Percentiles rank a stretch among this genome's conserved stretches.
phyloP scores from a whole-genome alignment of 2,113 vertebrate species.

The Aplodontia rufa region DNA sequence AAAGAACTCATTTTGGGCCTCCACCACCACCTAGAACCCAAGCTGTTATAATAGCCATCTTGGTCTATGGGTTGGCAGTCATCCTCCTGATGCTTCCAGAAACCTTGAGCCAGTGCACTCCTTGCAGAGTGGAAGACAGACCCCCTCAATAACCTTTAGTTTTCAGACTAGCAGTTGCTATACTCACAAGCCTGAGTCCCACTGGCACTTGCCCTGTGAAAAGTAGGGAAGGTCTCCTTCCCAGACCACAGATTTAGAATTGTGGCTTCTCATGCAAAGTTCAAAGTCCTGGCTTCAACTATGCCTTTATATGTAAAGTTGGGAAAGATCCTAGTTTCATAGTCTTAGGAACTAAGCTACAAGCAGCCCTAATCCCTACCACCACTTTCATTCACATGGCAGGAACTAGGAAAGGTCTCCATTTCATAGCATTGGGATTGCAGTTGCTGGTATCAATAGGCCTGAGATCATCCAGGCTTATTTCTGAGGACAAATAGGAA shows the following conservation, averaged over 20 bases:
- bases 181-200: background rate
- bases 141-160: background rate
- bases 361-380: background rate
- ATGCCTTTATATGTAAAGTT: background rate
- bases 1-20: background rate
- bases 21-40: background rate
- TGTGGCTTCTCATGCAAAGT: background rate
- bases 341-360: background rate
- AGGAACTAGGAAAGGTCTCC: background rate
- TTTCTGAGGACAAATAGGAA: background rate
- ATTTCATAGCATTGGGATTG: background rate
- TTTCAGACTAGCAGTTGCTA: background rate
- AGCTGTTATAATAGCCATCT: background rate
- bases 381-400: background rate
- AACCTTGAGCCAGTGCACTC: too few species aligned
- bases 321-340: too few species aligned
- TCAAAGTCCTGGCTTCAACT: background rate
- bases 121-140: background rate
- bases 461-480: background rate
- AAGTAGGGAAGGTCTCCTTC: background rate
- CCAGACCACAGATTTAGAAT: background rate
- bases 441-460: background rate
- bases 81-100: background rate
- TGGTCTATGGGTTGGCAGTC: background rate
- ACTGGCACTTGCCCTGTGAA: background rate